phyloP scores from a whole-genome alignment of 1,140 invertebrate species.

The Drosophila mojavensis region DNA sequence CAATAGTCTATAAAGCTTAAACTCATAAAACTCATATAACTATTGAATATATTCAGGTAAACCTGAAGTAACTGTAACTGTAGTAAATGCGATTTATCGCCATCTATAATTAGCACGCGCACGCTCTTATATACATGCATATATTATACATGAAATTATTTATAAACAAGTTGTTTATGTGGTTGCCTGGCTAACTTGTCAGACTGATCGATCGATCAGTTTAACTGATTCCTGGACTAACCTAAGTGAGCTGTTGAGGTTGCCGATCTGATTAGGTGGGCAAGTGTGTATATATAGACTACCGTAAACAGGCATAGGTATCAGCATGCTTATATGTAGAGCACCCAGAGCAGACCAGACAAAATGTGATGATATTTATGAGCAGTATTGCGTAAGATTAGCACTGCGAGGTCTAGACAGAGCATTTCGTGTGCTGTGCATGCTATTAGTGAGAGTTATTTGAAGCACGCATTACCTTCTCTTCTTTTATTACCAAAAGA shows the following conservation, averaged over 20 bases:
- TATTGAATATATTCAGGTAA: neutral
- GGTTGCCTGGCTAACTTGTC: conserved; percentile 26
- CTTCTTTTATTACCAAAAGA: conserved; percentile 42
- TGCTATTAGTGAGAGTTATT: conserved; percentile 49
- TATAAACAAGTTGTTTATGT: conserved; percentile 59
- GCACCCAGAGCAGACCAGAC: conserved; percentile 26
- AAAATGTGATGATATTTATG: conserved; percentile 40
- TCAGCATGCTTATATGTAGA: conserved; percentile 6
- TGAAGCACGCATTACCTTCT: conserved; percentile 65
- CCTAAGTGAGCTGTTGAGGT: conserved; percentile 56
- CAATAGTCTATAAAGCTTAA: too few species aligned
- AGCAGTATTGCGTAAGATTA: conserved; percentile 57
- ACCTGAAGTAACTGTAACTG: neutral
- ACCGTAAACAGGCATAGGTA: neutral
- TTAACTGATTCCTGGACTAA: conserved; percentile 45
- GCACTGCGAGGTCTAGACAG: conserved; percentile 13
- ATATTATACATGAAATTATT: conserved; percentile 17
- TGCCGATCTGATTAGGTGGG: conserved; percentile 51
- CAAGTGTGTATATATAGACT: conserved; percentile 7
- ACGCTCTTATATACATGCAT: neutral
- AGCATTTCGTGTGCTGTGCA: conserved; percentile 11
- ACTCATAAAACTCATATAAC: too few species aligned
- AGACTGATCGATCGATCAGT: conserved; percentile 26
- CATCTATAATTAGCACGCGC: conserved; percentile 54
- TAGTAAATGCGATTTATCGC: conserved; percentile 1